Percentiles rank a stretch among this genome's conserved stretches.
Conservation (phyloP, 2,888 invertebrate species). For the Aleiodes alternator region DNA sequence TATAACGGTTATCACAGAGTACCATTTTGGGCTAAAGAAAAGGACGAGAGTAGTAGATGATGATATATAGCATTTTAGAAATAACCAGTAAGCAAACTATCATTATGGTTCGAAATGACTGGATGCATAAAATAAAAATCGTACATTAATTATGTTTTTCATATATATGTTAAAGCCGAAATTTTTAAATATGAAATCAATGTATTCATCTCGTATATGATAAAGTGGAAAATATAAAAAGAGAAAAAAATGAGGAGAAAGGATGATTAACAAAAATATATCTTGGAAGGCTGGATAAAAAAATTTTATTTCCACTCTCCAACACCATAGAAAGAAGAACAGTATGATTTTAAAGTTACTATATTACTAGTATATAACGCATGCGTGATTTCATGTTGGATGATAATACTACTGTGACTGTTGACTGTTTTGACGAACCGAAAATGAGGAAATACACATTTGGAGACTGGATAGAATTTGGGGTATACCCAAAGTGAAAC, state of each 20-base stretch:
- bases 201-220: no score
- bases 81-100: no score
- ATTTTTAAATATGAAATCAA: no score
- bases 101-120: no score
- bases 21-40: no score
- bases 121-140: no score
- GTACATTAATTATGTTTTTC: no score
- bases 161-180: no score
- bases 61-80: no score
- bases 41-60: no score
- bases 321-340: background rate
- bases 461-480: conserved; percentile 3
- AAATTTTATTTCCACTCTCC: conserved; percentile 7
- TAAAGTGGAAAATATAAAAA: no score
- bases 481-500: conserved; percentile 6
- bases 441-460: conserved; percentile 25
- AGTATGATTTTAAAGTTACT: conserved; percentile 4
- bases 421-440: conserved; percentile 31
- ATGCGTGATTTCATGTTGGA: conserved; percentile 24
- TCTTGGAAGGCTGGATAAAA: background rate
- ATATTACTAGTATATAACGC: conserved; percentile 21
- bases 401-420: conserved; percentile 1
- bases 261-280: background rate
- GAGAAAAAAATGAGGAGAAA: background rate
- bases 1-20: no score